Base-by-base conservation (phyloP, 2,888 invertebrate genomes). In the Subacronicta megacephala region DNA sequence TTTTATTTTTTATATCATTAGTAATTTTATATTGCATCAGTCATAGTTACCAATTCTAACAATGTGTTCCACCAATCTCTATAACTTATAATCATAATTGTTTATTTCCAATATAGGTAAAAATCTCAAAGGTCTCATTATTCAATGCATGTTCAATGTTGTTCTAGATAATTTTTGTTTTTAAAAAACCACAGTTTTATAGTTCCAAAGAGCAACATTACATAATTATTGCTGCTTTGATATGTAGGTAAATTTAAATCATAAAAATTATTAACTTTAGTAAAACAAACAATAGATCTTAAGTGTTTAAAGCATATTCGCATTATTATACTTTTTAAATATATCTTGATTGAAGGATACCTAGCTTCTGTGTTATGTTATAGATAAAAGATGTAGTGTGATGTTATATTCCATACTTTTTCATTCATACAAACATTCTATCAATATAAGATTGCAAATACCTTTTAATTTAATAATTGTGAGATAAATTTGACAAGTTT, bases 271-370 rank as follows among this genome's bases (percentile, higher is more conserved):
- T 51, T 26, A 10, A 10, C 26, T 10, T 10, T 26, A 26, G 10
- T 6, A 26, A 26, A 26, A 26, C 9, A 26, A 26, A 26, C 26
- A 26, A 26, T 26, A 26, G 26, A 10, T 26, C 29, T 29, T 23
- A 43, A 44, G 47, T 62, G 45, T 37, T 10, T 41, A 26, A 42
- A 47, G 23, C 33, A 37, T 57, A 46, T 44, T 35, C 38, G 57
- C 44, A 63, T 29, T 41, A 36, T 59, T 26, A 26, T 44, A 54
- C 33, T 40, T 47, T 57, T 42, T 69, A 69, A 31, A 65, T 50
- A 57, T 69, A 63, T 57, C 47, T 62, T 52, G 49, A 40, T 52
- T 56, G 31, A 66, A 51, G 43, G 50, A 53, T 66, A 74, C 66
- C 42, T 54, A 70, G 72, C 49, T 70, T 31, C 31, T 66, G 66